A percentile compares a stretch with the other conserved stretches of the same genome.
Evolutionary conservation across 2,888 invertebrate species (phyloP).

Genomic region (Lycocerus yunnanus): DNA sequence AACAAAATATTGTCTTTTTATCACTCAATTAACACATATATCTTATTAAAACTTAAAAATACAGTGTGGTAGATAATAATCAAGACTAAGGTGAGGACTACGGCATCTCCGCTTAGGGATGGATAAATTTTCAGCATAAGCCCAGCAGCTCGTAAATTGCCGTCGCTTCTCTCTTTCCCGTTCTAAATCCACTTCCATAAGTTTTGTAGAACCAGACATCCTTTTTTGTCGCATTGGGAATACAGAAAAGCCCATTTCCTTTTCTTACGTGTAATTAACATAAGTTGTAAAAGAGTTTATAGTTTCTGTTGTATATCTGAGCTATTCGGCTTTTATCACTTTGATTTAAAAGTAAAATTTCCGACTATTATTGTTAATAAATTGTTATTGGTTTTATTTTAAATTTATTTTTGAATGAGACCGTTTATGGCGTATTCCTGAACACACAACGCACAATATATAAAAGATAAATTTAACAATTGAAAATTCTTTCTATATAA

Average conservation of each 20-base stretch:
- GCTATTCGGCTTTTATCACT: background rate
- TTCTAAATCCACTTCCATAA: constrained; percentile 49
- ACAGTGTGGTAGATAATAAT: constrained; percentile 47
- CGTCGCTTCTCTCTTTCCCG: constrained; percentile 41
- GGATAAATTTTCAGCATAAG: constrained; percentile 50
- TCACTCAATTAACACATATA: constrained; percentile 1
- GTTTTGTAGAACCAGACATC: constrained; percentile 40
- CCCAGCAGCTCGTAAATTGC: constrained; percentile 52
- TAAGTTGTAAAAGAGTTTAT: constrained; percentile 4
- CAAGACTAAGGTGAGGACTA: constrained; percentile 51
- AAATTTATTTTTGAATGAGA: background rate
- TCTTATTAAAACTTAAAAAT: constrained; percentile 7
- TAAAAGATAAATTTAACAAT: background rate
- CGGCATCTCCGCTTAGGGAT: constrained; percentile 41
- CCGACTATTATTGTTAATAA: background rate
- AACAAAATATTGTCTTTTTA: background rate
- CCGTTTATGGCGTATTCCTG: background rate
- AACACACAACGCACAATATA: too few relatives aligned
- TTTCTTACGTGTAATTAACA: constrained; percentile 16
- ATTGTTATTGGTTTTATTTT: background rate
- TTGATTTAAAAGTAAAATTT: background rate
- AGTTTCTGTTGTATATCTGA: background rate
- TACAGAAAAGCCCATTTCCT: constrained; percentile 14
- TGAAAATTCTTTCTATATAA: background rate
- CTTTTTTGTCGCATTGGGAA: constrained; percentile 27